A percentile compares a stretch with the other conserved stretches of the same genome.
Evolutionary conservation across 2,113 vertebrate genomes (phyloP).

Genomic region (Oreocharis arfaki): DNA sequence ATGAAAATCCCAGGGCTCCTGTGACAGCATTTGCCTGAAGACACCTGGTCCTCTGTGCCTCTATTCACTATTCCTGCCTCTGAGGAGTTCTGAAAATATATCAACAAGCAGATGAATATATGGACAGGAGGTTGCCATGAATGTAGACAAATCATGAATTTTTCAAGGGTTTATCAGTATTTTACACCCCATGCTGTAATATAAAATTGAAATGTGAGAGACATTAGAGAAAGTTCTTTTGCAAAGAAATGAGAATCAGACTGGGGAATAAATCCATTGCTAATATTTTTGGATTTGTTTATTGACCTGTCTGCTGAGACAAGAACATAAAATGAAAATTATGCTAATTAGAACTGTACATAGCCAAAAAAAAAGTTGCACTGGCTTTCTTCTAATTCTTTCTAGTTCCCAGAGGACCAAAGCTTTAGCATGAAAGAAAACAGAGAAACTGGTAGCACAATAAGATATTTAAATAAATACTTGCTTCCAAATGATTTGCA

Average conservation of each 20-base stretch:
- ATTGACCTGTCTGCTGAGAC: not conserved
- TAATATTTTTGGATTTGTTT: conserved; percentile 28
- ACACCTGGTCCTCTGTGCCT: not conserved
- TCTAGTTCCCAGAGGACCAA: not conserved
- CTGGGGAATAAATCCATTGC: not conserved
- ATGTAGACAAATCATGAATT: not conserved
- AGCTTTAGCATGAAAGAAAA: conserved; percentile 59
- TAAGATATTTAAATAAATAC: conserved; percentile 79
- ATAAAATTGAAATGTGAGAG: not conserved
- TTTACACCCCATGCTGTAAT: not conserved
- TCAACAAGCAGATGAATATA: not conserved
- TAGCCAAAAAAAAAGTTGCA: conserved; percentile 4
- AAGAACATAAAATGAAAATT: conserved; percentile 25
- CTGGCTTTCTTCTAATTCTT: conserved; percentile 26
- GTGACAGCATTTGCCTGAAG: not conserved
- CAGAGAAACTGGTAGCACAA: conserved; percentile 77
- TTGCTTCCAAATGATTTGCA: conserved; percentile 80
- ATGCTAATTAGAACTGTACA: conserved; percentile 14
- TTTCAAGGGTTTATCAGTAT: not conserved
- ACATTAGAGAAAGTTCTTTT: not conserved
- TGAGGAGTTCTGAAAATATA: not conserved
- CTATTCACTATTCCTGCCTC: not conserved
- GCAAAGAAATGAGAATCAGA: not conserved
- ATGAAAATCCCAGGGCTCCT: not conserved
- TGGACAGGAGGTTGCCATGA: not conserved